phyloP scores from a whole-genome alignment of 2,888 invertebrate species.

The Tineola bisselliella region DNA sequence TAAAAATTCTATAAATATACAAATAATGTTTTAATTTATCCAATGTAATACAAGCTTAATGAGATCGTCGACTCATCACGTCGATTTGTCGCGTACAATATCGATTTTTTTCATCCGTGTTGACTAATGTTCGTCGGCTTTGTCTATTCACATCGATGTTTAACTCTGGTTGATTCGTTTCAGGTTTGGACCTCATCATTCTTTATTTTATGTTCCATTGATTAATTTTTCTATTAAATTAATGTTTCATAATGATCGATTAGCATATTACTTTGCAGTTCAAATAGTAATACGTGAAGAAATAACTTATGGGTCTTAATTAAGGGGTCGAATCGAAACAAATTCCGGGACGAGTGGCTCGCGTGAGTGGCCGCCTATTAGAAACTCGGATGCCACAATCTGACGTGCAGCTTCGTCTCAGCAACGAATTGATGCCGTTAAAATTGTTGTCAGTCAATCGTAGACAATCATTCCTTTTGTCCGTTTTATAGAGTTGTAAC shows the following conservation, averaged over 20 bases:
- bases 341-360: constrained; percentile 26
- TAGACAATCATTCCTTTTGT: too few species aligned
- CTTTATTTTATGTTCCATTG: too few species aligned
- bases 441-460: constrained; percentile 12
- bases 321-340: background rate
- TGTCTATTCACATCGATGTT: constrained; percentile 31
- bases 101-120: constrained; percentile 1
- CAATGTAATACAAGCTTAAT: background rate
- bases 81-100: background rate
- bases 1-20: too few species aligned
- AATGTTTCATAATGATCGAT: too few species aligned
- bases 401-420: constrained; percentile 16
- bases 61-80: constrained; percentile 1
- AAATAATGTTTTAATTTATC: too few species aligned
- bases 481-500: background rate
- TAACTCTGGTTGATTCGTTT: constrained; percentile 43
- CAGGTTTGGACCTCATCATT: too few species aligned
- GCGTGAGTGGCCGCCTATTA: constrained; percentile 47
- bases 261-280: too few species aligned
- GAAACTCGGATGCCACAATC: constrained; percentile 42
- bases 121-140: constrained; percentile 16
- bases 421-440: background rate
- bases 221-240: too few species aligned
- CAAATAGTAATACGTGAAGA: too few species aligned
- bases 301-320: too few species aligned